phyloP scores from a whole-genome alignment of 2,113 vertebrate species.

The Salvelinus fontinalis region DNA sequence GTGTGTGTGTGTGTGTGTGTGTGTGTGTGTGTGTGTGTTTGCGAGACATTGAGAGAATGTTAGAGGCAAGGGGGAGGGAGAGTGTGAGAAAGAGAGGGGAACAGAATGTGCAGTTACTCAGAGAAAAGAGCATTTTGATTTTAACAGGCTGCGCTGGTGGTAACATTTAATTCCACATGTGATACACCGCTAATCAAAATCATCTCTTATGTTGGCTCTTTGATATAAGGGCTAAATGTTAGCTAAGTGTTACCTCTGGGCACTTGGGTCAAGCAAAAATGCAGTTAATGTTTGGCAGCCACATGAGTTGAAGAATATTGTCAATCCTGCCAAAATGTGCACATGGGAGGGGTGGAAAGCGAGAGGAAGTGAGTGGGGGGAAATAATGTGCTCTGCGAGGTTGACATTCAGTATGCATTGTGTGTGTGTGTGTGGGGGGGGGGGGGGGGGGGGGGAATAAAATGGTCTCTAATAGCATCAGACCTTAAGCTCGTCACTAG shows the following conservation, averaged over 20 bases:
- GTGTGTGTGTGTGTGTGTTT: conserved; percentile 15
- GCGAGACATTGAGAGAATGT: conserved; percentile 27
- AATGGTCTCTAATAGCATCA: too few relatives aligned
- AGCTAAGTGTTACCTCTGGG: conserved; percentile 11
- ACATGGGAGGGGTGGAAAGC: neutral
- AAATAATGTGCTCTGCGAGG: conserved; percentile 22
- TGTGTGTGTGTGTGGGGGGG: too few relatives aligned
- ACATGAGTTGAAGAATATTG: conserved; percentile 4
- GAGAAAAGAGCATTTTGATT: conserved; percentile 43
- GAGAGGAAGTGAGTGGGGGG: conserved; percentile 27
- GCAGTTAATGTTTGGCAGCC: conserved; percentile 17
- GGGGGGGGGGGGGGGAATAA: too few relatives aligned
- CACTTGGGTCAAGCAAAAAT: conserved; percentile 10
- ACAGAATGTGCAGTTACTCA: conserved; percentile 36
- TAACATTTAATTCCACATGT: conserved; percentile 44
- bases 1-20: conserved; percentile 16
- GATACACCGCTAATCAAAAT: conserved; percentile 36
- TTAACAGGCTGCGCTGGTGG: conserved; percentile 37
- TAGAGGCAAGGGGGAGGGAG: neutral
- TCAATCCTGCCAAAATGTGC: conserved; percentile 16
- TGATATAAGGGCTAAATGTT: conserved; percentile 42
- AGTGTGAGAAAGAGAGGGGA: conserved; percentile 22
- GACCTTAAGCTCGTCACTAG: too few relatives aligned
- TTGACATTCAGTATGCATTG: conserved; percentile 29
- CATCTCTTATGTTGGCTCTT: conserved; percentile 28